These are phyloP conservation scores for Orthonyx spaldingii DNA, from an alignment of 2,113 vertebrate genomes.

Conservation along the genomic window DNA sequence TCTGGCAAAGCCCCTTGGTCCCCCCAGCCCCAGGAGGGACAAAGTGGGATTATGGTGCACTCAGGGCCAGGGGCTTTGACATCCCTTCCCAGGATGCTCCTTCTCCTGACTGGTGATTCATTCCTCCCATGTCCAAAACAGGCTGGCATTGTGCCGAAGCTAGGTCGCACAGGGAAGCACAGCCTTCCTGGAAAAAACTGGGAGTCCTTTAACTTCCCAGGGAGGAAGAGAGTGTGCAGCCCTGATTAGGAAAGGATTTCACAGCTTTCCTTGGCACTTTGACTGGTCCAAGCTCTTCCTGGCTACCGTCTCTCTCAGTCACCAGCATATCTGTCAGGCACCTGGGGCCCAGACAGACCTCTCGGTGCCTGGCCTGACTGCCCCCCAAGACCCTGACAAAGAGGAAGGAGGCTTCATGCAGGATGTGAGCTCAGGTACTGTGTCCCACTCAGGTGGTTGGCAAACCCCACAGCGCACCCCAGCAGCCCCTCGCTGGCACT, in stretches of 20 bases:
- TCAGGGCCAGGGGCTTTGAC: not conserved
- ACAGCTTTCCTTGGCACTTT: constrained; percentile 23
- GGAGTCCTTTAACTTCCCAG: not conserved
- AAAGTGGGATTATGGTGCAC: not conserved
- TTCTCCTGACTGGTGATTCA: not conserved
- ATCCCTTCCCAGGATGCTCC: not conserved
- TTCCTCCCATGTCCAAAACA: not conserved
- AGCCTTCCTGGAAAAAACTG: constrained; percentile 1
- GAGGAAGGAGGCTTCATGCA: not conserved
- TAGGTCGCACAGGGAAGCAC: not conserved
- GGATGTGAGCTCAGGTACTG: not conserved
- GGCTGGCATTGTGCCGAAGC: not conserved
- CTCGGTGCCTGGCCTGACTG: not conserved
- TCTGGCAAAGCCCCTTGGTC: not conserved
- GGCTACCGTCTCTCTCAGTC: not conserved
- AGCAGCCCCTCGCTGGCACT: accelerated
- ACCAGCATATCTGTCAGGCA: not conserved
- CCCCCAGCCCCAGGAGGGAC: not conserved
- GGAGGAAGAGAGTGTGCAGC: constrained; percentile 32
- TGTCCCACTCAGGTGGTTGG: not conserved
- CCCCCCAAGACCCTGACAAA: not conserved
- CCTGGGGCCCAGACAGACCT: not conserved
- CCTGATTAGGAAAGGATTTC: not conserved
- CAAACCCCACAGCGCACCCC: not conserved
- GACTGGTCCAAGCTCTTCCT: not conserved